Conservation (phyloP, 2,113 vertebrate species). For the Eubucco bourcierii region DNA sequence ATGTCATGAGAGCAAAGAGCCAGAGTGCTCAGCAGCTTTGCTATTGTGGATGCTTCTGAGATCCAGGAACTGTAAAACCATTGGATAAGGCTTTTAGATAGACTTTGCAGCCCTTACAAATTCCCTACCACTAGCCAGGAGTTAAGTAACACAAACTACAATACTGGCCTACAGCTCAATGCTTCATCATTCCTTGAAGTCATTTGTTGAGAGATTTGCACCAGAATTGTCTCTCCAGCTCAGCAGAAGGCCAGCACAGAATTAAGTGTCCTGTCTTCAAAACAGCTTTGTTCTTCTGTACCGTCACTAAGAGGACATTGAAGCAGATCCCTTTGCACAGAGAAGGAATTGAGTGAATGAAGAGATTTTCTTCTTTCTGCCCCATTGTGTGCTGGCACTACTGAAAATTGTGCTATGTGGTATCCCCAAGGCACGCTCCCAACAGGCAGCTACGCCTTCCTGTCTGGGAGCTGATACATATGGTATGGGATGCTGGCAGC, state of each 20-base stretch:
- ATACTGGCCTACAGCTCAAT: not conserved
- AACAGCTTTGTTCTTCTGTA: not conserved
- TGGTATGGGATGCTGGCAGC: not conserved
- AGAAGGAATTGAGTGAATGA: not conserved
- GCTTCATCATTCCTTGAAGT: not conserved
- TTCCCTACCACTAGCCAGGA: not conserved
- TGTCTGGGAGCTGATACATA: not conserved
- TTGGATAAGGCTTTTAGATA: not conserved
- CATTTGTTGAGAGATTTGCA: not conserved
- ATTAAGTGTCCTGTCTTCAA: not conserved
- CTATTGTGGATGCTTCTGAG: not conserved
- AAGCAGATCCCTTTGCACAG: not conserved
- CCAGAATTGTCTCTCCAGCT: not conserved
- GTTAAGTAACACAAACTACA: not conserved
- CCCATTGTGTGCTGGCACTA: not conserved
- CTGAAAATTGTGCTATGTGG: not conserved
- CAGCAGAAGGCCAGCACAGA: not conserved
- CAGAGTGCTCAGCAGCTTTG: not conserved
- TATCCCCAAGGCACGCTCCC: not conserved
- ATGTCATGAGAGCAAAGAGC: not conserved
- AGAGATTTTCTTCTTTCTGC: not conserved
- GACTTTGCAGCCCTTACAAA: not conserved
- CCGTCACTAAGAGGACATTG: not conserved
- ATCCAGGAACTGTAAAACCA: not conserved
- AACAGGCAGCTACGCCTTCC: not conserved